Conservation (phyloP, 23 tunicate genomes). For the Diplosoma virens region DNA sequence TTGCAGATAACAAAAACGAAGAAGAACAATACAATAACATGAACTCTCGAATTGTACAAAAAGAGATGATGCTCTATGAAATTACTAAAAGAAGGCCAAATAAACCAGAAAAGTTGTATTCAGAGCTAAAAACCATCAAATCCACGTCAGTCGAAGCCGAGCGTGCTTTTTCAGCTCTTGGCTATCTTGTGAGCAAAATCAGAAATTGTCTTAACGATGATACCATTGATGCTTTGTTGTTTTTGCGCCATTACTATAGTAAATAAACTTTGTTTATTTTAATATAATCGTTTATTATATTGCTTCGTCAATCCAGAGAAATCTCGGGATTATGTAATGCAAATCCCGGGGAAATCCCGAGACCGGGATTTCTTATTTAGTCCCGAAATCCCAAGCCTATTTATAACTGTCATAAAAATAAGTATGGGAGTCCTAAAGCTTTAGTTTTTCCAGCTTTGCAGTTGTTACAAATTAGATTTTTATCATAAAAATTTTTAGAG, state of each 20-base stretch:
- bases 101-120: constrained; percentile 28
- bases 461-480: no score
- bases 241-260: constrained; percentile 24
- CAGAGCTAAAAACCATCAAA: constrained; percentile 21
- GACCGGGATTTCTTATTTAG: constrained; percentile 10
- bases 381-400: constrained; percentile 4
- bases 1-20: constrained; percentile 26
- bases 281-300: background rate
- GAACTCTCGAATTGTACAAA: constrained; percentile 23
- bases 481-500: no score
- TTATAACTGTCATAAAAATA: no score
- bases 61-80: constrained; percentile 37
- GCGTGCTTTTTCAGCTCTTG: constrained; percentile 17
- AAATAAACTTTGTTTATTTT: constrained; percentile 23
- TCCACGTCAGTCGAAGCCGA: constrained; percentile 27
- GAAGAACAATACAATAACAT: constrained; percentile 1
- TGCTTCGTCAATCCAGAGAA: constrained; percentile 16
- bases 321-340: constrained; percentile 3
- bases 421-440: no score
- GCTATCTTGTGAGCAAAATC: constrained; percentile 12
- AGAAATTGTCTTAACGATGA: constrained; percentile 31
- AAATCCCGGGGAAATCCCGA: constrained; percentile 26
- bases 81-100: constrained; percentile 9
- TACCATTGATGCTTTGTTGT: constrained; percentile 13
- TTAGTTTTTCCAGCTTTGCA: no score